A percentile compares a stretch with the other conserved stretches of the same genome.
Evolutionary conservation across 2,888 invertebrate genomes (phyloP).

Genomic region (Trimorus sp.): DNA sequence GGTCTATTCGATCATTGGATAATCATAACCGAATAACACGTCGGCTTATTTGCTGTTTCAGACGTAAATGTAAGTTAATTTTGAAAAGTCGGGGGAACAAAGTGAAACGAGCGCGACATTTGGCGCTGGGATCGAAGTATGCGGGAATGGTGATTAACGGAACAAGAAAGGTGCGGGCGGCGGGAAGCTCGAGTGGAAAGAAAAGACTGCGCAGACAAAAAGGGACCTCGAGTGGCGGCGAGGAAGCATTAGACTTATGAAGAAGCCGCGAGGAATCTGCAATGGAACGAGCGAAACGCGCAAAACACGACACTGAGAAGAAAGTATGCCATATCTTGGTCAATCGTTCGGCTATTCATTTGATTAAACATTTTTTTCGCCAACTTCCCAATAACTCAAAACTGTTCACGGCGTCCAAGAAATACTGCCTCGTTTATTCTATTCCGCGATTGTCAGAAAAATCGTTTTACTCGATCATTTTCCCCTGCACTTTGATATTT

Average conservation of each 20-base stretch:
- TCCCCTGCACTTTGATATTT: too few relatives aligned
- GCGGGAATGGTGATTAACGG: constrained; percentile 57
- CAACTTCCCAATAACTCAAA: background rate
- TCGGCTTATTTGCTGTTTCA: constrained; percentile 32
- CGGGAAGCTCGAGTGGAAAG: constrained; percentile 50
- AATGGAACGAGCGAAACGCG: constrained; percentile 33
- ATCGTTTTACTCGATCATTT: too few relatives aligned
- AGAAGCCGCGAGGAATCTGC: constrained; percentile 39
- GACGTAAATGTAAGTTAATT: constrained; percentile 41
- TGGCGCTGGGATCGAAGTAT: constrained; percentile 50
- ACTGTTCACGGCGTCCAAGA: too few relatives aligned
- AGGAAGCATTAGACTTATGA: constrained; percentile 44
- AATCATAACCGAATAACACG: constrained; percentile 5
- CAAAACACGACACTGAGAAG: constrained; percentile 31
- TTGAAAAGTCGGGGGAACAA: constrained; percentile 45
- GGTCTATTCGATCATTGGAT: too few relatives aligned
- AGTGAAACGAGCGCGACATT: constrained; percentile 44
- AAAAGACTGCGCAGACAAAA: constrained; percentile 48
- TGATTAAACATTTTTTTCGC: constrained; percentile 4
- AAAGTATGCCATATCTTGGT: constrained; percentile 28
- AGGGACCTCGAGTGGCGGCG: constrained; percentile 33
- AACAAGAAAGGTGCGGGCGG: constrained; percentile 51
- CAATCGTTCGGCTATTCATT: constrained; percentile 7
- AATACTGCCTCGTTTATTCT: too few relatives aligned
- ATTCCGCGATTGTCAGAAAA: too few relatives aligned